phyloP scores from a whole-genome alignment of 2,888 invertebrate species.

The Eupithecia tripunctaria region DNA sequence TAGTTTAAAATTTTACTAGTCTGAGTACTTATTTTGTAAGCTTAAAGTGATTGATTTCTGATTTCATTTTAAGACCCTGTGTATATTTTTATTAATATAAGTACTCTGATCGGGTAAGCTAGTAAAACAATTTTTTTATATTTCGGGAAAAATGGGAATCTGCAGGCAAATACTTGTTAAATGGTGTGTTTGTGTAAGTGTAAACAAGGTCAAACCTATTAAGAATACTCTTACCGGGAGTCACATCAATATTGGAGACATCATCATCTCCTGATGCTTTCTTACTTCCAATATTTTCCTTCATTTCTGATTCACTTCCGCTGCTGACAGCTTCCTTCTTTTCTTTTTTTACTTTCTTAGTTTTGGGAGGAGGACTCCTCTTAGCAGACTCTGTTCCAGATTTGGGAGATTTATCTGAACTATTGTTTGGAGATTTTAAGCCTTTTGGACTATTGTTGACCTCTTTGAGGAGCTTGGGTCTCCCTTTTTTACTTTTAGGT shows the following conservation, averaged over 20 bases:
- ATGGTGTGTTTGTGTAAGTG: too few relatives aligned
- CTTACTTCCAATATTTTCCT: slow-evolving; percentile 38
- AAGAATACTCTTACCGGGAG: slow-evolving; percentile 53
- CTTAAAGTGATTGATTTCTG: too few relatives aligned
- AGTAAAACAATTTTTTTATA: too few relatives aligned
- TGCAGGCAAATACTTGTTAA: too few relatives aligned
- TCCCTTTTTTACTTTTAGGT: slow-evolving; percentile 60
- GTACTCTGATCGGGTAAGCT: too few relatives aligned
- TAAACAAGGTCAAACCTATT: neutral
- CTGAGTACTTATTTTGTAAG: too few relatives aligned
- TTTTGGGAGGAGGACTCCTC: slow-evolving; percentile 24
- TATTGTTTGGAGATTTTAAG: slow-evolving; percentile 21
- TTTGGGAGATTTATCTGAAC: slow-evolving; percentile 17
- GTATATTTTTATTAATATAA: too few relatives aligned
- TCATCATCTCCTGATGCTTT: slow-evolving; percentile 43
- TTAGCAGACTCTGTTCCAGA: slow-evolving; percentile 20
- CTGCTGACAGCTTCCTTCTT: slow-evolving; percentile 40
- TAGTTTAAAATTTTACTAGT: too few relatives aligned
- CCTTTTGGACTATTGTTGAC: slow-evolving; percentile 27
- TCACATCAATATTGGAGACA: slow-evolving; percentile 37
- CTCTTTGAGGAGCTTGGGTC: slow-evolving; percentile 26
- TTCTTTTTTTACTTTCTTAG: slow-evolving; percentile 42
- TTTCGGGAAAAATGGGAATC: too few relatives aligned
- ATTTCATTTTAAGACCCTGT: too few relatives aligned
- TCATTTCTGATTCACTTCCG: slow-evolving; percentile 8